Percentiles rank a stretch among this genome's conserved stretches.
Conservation (phyloP, 2,888 invertebrate species). For the Serripes groenlandicus region DNA sequence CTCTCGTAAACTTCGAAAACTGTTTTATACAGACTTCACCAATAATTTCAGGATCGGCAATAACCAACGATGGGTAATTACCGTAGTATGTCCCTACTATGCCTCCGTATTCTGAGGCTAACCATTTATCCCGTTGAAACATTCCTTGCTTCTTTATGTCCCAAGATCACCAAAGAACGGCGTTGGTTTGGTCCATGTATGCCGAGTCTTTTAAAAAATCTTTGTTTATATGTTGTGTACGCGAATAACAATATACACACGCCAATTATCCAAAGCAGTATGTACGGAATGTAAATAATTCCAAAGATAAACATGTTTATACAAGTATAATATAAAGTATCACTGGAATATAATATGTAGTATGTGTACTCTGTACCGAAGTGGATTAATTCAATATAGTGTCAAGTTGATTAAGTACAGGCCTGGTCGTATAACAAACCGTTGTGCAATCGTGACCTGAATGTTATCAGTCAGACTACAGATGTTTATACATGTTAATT, state of each 20-base stretch:
- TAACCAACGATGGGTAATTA: conserved; percentile 53
- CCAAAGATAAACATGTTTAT: conserved; percentile 41
- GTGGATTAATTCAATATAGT: too few species aligned
- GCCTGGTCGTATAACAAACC: too few species aligned
- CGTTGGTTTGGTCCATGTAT: conserved; percentile 49
- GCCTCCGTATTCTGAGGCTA: conserved; percentile 57
- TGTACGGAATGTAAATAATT: conserved; percentile 30
- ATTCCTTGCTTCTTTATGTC: conserved; percentile 46
- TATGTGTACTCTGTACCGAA: too few species aligned
- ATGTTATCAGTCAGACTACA: too few species aligned
- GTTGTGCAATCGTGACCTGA: too few species aligned
- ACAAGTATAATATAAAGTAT: too few species aligned
- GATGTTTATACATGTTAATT: too few species aligned
- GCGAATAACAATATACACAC: conserved; percentile 19
- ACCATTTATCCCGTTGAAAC: conserved; percentile 48
- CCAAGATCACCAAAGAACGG: conserved; percentile 52
- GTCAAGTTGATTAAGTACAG: too few species aligned
- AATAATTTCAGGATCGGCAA: conserved; percentile 69
- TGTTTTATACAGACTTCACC: conserved; percentile 67
- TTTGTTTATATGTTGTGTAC: conserved; percentile 48
- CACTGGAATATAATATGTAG: too few species aligned
- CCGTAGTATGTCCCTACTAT: conserved; percentile 61
- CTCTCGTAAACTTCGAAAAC: conserved; percentile 68
- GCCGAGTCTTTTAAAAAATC: conserved; percentile 42
- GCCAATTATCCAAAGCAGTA: conserved; percentile 22